Percentiles rank a stretch among this genome's conserved stretches.
Conservation (phyloP, 2,113 vertebrate genomes). For the Callionymus lyra region DNA sequence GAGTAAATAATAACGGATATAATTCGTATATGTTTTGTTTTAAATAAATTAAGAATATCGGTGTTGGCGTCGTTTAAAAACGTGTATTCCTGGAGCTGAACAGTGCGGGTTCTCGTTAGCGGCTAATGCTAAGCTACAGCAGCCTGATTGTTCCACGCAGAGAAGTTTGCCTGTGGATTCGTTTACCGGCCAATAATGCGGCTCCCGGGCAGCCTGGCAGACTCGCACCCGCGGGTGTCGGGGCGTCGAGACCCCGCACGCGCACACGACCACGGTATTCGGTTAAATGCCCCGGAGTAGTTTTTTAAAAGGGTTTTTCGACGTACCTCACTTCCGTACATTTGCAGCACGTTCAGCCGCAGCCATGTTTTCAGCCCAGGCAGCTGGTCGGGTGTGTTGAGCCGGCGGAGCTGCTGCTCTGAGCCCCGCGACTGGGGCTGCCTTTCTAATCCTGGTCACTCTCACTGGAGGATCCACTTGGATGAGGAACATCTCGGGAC, state of each 20-base stretch:
- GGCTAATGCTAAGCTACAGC: slow-evolving; percentile 23
- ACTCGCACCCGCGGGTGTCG: too few relatives aligned
- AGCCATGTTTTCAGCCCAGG: slow-evolving; percentile 71
- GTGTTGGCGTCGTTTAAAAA: too few relatives aligned
- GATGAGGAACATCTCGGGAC: too few relatives aligned
- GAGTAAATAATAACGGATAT: too few relatives aligned
- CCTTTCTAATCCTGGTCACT: too few relatives aligned
- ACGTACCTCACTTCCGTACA: slow-evolving; percentile 79
- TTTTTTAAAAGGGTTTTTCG: slow-evolving; percentile 54
- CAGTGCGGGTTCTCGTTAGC: slow-evolving; percentile 14
- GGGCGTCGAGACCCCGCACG: background rate
- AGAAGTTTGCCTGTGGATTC: slow-evolving; percentile 56
- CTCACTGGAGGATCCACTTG: too few relatives aligned
- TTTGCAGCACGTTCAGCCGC: slow-evolving; percentile 70
- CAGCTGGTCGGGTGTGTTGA: slow-evolving; percentile 56
- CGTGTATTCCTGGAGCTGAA: too few relatives aligned
- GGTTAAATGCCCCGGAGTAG: slow-evolving; percentile 18
- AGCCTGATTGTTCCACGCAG: slow-evolving; percentile 58
- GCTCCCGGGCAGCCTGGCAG: background rate
- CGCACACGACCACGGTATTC: background rate
- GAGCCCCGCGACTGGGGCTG: too few relatives aligned
- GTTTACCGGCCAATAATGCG: slow-evolving; percentile 20
- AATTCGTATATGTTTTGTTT: too few relatives aligned
- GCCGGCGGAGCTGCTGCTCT: slow-evolving; percentile 31
- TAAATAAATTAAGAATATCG: too few relatives aligned